These are phyloP conservation scores for Acleris sparsana DNA, from an alignment of 2,888 invertebrate genomes.

Conservation along the genomic window DNA sequence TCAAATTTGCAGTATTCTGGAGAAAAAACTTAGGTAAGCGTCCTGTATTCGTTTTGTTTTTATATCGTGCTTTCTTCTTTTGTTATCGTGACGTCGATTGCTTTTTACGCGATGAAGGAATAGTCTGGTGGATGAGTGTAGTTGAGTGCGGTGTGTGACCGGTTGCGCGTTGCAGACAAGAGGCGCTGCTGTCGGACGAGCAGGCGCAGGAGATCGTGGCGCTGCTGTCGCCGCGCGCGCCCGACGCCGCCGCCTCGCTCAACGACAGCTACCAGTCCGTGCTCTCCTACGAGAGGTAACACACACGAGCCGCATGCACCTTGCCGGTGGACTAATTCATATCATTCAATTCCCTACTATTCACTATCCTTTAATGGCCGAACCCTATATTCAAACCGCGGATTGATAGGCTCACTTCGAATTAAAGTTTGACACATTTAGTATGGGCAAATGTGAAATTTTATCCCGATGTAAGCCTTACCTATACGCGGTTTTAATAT, in stretches of 20 bases:
- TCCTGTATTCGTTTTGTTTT: slow-evolving; percentile 47
- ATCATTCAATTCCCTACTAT: not conserved
- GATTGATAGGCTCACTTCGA: too few species aligned
- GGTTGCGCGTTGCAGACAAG: slow-evolving; percentile 83
- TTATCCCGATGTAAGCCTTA: too few species aligned
- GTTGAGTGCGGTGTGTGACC: too few species aligned
- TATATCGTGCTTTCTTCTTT: slow-evolving; percentile 36
- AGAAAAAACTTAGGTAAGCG: slow-evolving; percentile 92
- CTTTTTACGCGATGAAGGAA: slow-evolving; percentile 5
- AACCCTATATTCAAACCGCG: too few species aligned
- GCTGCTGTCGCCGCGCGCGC: slow-evolving; percentile 87
- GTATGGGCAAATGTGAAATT: too few species aligned
- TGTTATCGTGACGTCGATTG: slow-evolving; percentile 16
- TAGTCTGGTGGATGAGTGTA: not conserved
- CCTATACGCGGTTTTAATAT: too few species aligned
- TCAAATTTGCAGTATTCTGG: slow-evolving; percentile 89
- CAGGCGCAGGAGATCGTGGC: slow-evolving; percentile 95
- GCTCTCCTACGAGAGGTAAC: slow-evolving; percentile 80
- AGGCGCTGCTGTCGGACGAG: slow-evolving; percentile 92
- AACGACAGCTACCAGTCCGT: slow-evolving; percentile 83
- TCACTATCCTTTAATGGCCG: too few species aligned
- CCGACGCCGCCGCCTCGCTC: slow-evolving; percentile 80
- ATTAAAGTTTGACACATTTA: too few species aligned
- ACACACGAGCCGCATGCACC: not conserved
- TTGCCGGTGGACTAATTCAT: not conserved